Evolutionary conservation across 2,113 vertebrate species (phyloP).

Genomic region (Psettodes erumei): DNA sequence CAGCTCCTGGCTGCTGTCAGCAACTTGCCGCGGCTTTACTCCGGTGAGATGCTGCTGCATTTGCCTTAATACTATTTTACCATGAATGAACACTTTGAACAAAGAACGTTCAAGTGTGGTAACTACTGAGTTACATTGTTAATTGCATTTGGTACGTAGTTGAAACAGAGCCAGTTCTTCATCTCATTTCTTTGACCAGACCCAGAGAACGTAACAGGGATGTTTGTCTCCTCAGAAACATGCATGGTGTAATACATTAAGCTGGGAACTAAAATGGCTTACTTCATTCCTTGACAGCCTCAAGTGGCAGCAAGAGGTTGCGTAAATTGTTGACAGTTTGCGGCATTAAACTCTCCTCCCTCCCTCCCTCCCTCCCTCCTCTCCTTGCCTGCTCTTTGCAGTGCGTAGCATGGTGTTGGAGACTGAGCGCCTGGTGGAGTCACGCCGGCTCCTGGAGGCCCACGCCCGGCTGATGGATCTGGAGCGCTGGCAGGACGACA

Average conservation of each 20-base stretch:
- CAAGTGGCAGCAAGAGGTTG: background rate
- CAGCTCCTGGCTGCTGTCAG: constrained; percentile 90
- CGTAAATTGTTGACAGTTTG: background rate
- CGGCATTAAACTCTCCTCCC: background rate
- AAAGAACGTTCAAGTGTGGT: background rate
- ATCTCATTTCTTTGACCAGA: background rate
- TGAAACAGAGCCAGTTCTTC: background rate
- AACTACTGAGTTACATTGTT: too few relatives aligned
- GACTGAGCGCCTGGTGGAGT: constrained; percentile 87
- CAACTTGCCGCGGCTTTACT: constrained; percentile 90
- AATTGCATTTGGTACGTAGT: background rate
- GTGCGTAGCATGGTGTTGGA: constrained; percentile 88
- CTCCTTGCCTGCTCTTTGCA: constrained; percentile 58
- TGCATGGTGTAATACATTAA: background rate
- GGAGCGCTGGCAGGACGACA: constrained; percentile 89
- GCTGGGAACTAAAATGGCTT: background rate
- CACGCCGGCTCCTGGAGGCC: constrained; percentile 88
- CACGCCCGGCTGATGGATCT: constrained; percentile 90
- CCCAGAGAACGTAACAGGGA: background rate
- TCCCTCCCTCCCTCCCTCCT: background rate
- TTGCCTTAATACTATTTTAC: background rate
- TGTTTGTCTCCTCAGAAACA: background rate
- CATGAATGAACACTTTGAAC: background rate
- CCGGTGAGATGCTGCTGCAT: constrained; percentile 81
- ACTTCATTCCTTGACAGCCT: background rate